Evolutionary conservation across 2,113 vertebrate species (phyloP), one percentile per base, ranked within the genome.

Genomic region (Zeus faber): DNA sequence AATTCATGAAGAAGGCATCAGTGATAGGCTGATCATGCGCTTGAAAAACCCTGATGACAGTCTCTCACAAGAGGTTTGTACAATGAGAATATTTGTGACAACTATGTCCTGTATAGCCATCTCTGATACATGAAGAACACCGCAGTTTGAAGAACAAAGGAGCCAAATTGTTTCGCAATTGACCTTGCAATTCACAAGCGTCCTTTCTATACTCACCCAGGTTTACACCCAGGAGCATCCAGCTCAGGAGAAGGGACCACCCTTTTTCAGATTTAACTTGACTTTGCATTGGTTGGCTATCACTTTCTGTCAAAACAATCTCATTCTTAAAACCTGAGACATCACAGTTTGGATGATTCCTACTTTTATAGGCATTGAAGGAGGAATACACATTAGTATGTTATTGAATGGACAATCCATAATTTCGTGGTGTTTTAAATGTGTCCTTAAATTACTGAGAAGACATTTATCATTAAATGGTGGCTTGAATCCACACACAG

Each of bases 81-180:
- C 22, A 67, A 44, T 6, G 41, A 37, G 31, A 60, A 55, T 62
- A 67, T 52, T 17, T 46, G 16, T 8, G 2, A 5, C 46, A 80
- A 54, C 14, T 31, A 77, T 66, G 9, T 73, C 61, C 17, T 62
- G 58, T 55, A 49, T 61, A 0, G 37, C 51, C 3, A 8, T 47
- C 55, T 60, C 45, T 54, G 51, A 74, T 9, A 70, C 44, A 54
- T 74, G 51, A 41, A 63, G 49, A 64, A 64, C 27, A 57, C 53
- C 44, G 11, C 40, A 54, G 69, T 65, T 69, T 69, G 20, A 69
- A 49, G 4, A 65, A 69, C 17, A 69, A 25, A 65, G 41, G 52
- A 45, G 52, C 21, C 24, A 50, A 49, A 2, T 58, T 74, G 18
- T 62, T 56, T 56, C 18, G 51, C 9, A 68, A 35, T 1, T 74